Evolutionary conservation across 1,140 invertebrate species (phyloP).

Genomic region (Drosophila paulistorum): DNA sequence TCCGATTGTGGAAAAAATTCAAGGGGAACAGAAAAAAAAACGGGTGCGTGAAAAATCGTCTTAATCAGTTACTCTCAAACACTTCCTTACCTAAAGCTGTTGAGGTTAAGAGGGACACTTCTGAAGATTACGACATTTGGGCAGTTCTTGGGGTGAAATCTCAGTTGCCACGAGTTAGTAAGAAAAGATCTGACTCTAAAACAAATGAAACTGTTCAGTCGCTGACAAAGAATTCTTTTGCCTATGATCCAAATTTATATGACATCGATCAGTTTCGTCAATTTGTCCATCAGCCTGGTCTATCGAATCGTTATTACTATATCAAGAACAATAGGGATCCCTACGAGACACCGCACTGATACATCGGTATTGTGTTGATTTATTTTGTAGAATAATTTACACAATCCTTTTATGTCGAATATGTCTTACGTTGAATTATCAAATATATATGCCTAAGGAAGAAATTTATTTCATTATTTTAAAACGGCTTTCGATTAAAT

Average conservation of each 20-base stretch:
- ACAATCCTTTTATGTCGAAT: background rate
- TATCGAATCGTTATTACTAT: slow-evolving; percentile 61
- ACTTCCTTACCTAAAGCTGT: background rate
- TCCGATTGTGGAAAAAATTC: slow-evolving; percentile 41
- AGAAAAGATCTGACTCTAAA: background rate
- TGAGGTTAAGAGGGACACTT: slow-evolving; percentile 16
- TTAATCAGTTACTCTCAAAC: background rate
- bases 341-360: background rate
- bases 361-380: background rate
- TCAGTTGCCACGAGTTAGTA: background rate
- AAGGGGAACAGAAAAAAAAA: background rate
- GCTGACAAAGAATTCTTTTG: slow-evolving; percentile 7
- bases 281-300: slow-evolving; percentile 53
- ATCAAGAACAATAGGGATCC: slow-evolving; percentile 37
- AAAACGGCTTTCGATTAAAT: too few species aligned
- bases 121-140: slow-evolving; percentile 64
- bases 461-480: too few species aligned
- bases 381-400: background rate
- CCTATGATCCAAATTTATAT: slow-evolving; percentile 55
- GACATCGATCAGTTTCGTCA: slow-evolving; percentile 46
- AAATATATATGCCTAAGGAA: too few species aligned
- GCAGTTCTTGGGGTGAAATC: slow-evolving; percentile 22
- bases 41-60: slow-evolving; percentile 14
- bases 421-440: background rate
- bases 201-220: background rate